Evolutionary conservation across 2,113 vertebrate genomes (phyloP), one percentile per base, ranked within the genome.

Genomic region (Phodopus roborovskii): DNA sequence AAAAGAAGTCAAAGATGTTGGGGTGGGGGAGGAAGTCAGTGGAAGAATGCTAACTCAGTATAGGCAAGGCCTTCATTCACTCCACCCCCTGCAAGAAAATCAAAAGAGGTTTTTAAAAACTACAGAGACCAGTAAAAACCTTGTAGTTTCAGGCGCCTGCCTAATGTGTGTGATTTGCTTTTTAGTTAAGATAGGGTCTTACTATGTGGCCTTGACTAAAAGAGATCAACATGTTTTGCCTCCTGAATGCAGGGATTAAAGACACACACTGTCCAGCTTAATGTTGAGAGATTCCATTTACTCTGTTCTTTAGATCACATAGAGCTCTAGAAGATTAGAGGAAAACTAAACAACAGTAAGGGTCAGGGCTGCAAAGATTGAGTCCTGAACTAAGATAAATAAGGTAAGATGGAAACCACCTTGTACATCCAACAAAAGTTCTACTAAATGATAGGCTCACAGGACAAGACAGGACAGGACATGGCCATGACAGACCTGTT

Each of bases 391-490:
- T 9, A 6, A 53, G 7, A 3, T 0, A 28, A 45, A 3, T 0
- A 82, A 45, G 50, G 53, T 36, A 71, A 16, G 30, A 30, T 64
- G 30, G 10, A 68, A 95, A 79, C 39, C 16, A 30, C 33, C 53
- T 83, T 22, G 15, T 9, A 81, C 2, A 17, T 82, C 91, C 73
- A 70, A 86, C 42, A 58, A 68, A 26, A 42, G n/a, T 11, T 11
- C 20, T 1, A 42, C 64, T 56, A 45, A 64, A 70, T 0, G 1
- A 3, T 0, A 17, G 7, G 19, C 22, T 33, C 56, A 0, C 19
- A 75, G 71, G 22, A 1, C 19, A 75, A 66, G 17, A 74, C 56
- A 48, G 26, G 3, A 58, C 1, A 39, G 22, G 92, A 89, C 78
- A 68, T 3, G 33, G 19, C 74, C 75, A 48, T 1, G 3, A n/a